Evolutionary conservation across 2,113 vertebrate species (phyloP).

Genomic region (Epinephelus moara): DNA sequence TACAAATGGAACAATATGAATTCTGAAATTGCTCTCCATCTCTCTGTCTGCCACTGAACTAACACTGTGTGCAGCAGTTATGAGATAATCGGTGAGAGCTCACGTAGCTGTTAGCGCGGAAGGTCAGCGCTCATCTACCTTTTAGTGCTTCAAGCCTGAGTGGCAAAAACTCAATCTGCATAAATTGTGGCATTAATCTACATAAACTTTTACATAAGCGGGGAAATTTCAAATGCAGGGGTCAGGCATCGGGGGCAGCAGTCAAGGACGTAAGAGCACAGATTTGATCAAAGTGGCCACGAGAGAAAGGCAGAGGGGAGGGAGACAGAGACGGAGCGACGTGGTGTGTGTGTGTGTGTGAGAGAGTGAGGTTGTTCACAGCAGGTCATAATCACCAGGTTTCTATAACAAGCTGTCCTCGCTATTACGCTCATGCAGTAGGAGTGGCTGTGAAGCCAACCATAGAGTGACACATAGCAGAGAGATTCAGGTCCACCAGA

Average conservation of each 20-base stretch:
- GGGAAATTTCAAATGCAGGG: constrained; percentile 70
- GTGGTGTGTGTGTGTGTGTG: background rate
- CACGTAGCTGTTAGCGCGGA: constrained; percentile 67
- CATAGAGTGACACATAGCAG: constrained; percentile 16
- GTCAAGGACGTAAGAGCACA: constrained; percentile 74
- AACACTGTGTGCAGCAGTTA: constrained; percentile 57
- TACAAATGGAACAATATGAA: constrained; percentile 45
- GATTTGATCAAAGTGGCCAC: constrained; percentile 78
- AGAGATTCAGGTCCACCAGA: constrained; percentile 25
- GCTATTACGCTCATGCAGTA: constrained; percentile 39
- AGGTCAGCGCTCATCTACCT: constrained; percentile 77
- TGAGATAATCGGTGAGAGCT: constrained; percentile 72
- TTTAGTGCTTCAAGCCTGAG: constrained; percentile 73
- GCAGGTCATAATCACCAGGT: constrained; percentile 63
- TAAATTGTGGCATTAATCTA: constrained; percentile 80
- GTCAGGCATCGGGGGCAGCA: constrained; percentile 68
- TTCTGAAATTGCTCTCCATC: constrained; percentile 53
- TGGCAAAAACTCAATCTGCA: constrained; percentile 78
- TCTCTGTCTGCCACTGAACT: constrained; percentile 31
- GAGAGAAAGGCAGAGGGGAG: constrained; percentile 61
- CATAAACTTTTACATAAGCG: constrained; percentile 78
- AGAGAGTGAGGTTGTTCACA: constrained; percentile 57
- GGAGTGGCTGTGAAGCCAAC: constrained; percentile 43
- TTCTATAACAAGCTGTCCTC: constrained; percentile 63
- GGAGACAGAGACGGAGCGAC: constrained; percentile 19